phyloP scores from a whole-genome alignment of 1,140 invertebrate species.

The Sarcophaga peregrina region DNA sequence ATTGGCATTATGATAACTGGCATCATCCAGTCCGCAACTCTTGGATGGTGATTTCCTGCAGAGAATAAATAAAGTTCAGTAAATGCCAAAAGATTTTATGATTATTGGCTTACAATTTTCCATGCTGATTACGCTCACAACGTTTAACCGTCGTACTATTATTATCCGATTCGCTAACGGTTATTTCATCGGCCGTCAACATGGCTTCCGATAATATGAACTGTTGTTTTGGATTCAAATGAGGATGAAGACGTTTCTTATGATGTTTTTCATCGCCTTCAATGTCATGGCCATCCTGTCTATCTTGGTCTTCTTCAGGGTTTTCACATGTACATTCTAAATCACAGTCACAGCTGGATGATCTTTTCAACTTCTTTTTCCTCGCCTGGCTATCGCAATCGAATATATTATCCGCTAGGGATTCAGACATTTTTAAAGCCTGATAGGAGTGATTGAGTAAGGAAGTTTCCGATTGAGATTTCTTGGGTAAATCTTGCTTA shows the following conservation, averaged over 20 bases:
- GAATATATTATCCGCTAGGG: conserved; percentile 43
- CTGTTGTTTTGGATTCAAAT: conserved; percentile 47
- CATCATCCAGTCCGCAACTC: conserved; percentile 2
- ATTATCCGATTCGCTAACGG: conserved; percentile 64
- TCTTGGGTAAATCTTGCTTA: conserved; percentile 28
- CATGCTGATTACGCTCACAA: conserved; percentile 41
- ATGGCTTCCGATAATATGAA: conserved; percentile 59
- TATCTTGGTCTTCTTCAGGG: not conserved
- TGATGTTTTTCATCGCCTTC: not conserved
- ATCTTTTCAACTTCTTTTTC: conserved; percentile 18
- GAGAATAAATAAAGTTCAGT: not conserved
- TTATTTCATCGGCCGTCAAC: conserved; percentile 62
- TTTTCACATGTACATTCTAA: conserved; percentile 57
- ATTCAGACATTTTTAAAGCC: conserved; percentile 51
- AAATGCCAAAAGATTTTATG: not conserved
- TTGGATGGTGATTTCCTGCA: conserved; percentile 37
- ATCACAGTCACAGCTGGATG: conserved; percentile 57
- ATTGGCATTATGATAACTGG: conserved; percentile 53
- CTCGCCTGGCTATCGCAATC: conserved; percentile 11
- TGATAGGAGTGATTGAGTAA: conserved; percentile 63
- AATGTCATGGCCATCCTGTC: not conserved
- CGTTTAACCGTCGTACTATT: conserved; percentile 63
- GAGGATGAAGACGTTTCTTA: not conserved
- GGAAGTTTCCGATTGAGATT: conserved; percentile 58
- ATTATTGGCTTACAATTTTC: conserved; percentile 33